Base-by-base conservation (phyloP, 2,888 invertebrate species). In the Ochropleura plecta region DNA sequence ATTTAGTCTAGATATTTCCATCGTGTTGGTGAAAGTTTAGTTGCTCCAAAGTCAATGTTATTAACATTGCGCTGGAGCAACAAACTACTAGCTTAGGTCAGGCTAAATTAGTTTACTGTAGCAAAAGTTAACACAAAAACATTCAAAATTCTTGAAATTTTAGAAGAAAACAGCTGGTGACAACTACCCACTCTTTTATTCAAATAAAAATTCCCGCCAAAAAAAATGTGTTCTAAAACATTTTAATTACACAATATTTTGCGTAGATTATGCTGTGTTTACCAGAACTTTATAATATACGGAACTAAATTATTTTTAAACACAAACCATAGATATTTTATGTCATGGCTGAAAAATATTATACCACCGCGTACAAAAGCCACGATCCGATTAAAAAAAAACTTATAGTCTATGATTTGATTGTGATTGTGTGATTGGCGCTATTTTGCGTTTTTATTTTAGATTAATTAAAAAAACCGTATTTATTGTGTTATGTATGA, bases 351-450 rank as follows among this genome's bases (percentile, higher is more conserved):
- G 73, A 62, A 30, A 40, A 53, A 59, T 16, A 42, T 12, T 44
- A 44, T 20, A 75, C 44, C 30, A 60, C 8, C 53, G 70, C 69
- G 42, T 42, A 3, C 9, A 74, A 42, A 60, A 46, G 44, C 51
- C 46, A 55, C 18, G 30, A 40, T 18, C 16, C 6, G 4, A 53
- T 14, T 0, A n/a, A n/a, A 46, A 82, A n/a, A 82, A 83, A 48
- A 51, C 68, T 63, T 46, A 48, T 71, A 73, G 78, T 86, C 87
- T 86, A 85, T 86, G 86, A 49, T 60, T 78, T 75, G 77, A 81
- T 87, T 86, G 88, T 87, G 88, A 86, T 80, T 86, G 86, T 88
- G 78, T 80, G 88, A 86, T 90, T 91, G 90, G 92, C 91, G 92
- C 90, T 90, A 85, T 88, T 90, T 88, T 88, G 86, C 83, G 86